These are phyloP conservation scores for Tiliacea citrago DNA, from an alignment of 2,888 invertebrate species.

Conservation along the genomic window DNA sequence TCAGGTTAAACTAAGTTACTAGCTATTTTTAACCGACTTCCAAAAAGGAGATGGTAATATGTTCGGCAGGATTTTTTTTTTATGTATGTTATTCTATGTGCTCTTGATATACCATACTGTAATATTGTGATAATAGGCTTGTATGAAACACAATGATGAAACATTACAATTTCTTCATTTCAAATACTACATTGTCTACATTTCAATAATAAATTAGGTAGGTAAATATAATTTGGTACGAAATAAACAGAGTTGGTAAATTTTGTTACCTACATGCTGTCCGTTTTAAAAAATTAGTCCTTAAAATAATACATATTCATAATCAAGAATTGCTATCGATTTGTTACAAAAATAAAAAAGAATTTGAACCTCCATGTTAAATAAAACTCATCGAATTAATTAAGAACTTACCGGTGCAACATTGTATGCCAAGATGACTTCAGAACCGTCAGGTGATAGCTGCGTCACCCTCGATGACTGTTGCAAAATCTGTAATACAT, in stretches of 20 bases:
- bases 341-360: neutral
- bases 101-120: neutral
- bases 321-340: too few relatives aligned
- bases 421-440: slow-evolving; percentile 79
- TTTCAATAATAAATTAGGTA: neutral
- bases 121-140: neutral
- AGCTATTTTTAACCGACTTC: too few relatives aligned
- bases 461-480: slow-evolving; percentile 79
- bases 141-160: neutral
- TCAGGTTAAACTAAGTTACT: neutral
- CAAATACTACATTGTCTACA: neutral
- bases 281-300: neutral
- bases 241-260: neutral
- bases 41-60: too few relatives aligned
- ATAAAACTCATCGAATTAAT: neutral
- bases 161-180: neutral
- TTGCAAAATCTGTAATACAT: slow-evolving; percentile 79
- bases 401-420: slow-evolving; percentile 78
- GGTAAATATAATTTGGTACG: neutral
- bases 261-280: neutral
- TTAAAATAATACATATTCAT: neutral
- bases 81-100: neutral
- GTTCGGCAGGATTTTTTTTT: too few relatives aligned
- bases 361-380: slow-evolving; percentile 4
- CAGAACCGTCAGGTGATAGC: slow-evolving; percentile 77